Base-by-base conservation (phyloP, 2,113 vertebrate species). In the Tragelaphus imberbis region DNA sequence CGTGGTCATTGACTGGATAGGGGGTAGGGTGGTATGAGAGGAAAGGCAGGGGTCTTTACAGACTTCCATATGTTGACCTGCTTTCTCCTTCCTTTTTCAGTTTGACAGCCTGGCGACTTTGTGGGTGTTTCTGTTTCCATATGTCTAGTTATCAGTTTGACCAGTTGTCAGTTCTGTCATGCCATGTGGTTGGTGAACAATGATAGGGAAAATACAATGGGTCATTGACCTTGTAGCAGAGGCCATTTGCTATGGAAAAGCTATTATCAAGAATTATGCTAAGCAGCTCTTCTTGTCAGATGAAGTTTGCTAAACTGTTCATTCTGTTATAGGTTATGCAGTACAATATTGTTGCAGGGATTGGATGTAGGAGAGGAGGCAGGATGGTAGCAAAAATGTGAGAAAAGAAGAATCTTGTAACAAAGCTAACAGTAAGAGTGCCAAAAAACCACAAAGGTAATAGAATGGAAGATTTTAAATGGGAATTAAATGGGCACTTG, bases 181-280 rank as follows among this genome's bases (percentile, higher is more conserved):
- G 25, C 59, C 56, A 80, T 96, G 91, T 95, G 85, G 59, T 80
- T 53, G 36, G 88, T 89, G 14, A 47, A 94, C 79, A 87, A 25
- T 93, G 56, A 63, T 71, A 77, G 84, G 88, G 92, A 88, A 95
- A 93, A 94, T 84, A 93, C 93, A 82, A 10, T 75, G 56, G 94
- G 79, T 44, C 59, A 53, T 28, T 97, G 97, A 95, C 96, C 91
- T 95, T 89, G 71, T 44, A 75, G 61, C 33, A 84, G 88, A 97
- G 68, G 59, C 84, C 51, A n/a, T 85, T 91, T 80, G 51, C 85
- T 87, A 47, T 3, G 79, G 77, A 63, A 91, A 96, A 95, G 88
- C 88, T 89, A 91, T 97, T 93, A 96, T 91, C 55, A 94, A 93
- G 91, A 98, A 96, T 98, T 97, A 98, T 94, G 91, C 86, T 97